Conservation (phyloP, 2,888 invertebrate genomes). For the Drosophila paracracens region DNA sequence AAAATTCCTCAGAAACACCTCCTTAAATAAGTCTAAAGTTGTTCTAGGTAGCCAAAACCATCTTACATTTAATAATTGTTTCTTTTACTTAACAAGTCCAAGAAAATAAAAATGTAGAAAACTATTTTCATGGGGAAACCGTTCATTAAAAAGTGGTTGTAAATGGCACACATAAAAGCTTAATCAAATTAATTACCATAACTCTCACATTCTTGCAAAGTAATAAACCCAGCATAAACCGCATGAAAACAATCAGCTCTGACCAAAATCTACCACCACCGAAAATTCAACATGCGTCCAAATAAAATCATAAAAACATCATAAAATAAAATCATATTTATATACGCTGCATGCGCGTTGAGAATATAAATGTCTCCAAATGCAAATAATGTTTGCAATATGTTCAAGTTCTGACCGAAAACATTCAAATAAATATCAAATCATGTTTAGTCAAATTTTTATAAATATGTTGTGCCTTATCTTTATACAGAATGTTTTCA, state of each 20-base stretch:
- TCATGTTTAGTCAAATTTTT: neutral
- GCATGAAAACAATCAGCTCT: constrained; percentile 2
- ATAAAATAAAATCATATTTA: constrained; percentile 3
- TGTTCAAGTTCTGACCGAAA: neutral
- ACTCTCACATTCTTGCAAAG: neutral
- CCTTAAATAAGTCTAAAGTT: neutral
- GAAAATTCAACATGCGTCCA: constrained; percentile 16
- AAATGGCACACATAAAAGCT: neutral
- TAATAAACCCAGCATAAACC: neutral
- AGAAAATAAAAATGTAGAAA: neutral
- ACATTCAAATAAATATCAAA: neutral
- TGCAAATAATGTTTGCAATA: neutral
- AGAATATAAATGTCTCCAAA: constrained; percentile 1
- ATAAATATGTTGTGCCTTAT: neutral
- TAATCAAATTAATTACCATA: constrained; percentile 13
- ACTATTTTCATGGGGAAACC: neutral
- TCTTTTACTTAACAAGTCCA: neutral
- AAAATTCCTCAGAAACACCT: neutral
- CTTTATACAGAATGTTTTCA: neutral
- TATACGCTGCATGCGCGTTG: neutral
- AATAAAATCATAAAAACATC: constrained; percentile 10
- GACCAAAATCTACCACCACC: constrained; percentile 3
- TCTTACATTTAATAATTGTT: neutral
- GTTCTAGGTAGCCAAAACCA: neutral
- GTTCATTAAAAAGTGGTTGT: constrained; percentile 1